A percentile compares a stretch with the other conserved stretches of the same genome.
phyloP scores from a whole-genome alignment of 1,140 invertebrate genomes.

The Drosophila pruinosa region DNA sequence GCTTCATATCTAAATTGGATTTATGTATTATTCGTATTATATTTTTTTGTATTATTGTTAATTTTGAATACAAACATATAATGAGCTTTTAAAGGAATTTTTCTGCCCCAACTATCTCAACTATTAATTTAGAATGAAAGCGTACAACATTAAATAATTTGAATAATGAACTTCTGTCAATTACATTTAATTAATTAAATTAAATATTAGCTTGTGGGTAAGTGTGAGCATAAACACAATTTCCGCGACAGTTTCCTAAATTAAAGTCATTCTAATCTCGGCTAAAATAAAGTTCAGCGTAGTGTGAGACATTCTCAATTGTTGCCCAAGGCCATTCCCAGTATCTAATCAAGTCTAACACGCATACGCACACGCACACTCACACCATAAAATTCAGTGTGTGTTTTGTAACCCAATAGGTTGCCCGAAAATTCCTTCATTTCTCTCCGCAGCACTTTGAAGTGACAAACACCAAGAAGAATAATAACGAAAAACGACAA shows the following conservation, averaged over 20 bases:
- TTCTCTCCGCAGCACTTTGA: constrained; percentile 57
- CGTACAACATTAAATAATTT: too few species aligned
- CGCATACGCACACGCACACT: not conserved
- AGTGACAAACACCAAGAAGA: constrained; percentile 51
- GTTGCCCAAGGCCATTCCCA: constrained; percentile 9
- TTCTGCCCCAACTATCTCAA: too few species aligned
- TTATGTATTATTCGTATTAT: too few species aligned
- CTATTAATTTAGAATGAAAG: too few species aligned
- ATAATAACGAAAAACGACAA: constrained; percentile 18
- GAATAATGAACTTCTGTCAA: too few species aligned
- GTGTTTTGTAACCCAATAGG: constrained; percentile 48
- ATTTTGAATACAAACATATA: too few species aligned
- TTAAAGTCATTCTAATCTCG: not conserved
- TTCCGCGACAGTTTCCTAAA: not conserved
- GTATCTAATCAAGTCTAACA: constrained; percentile 29
- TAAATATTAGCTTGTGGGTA: not conserved
- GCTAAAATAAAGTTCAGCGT: not conserved
- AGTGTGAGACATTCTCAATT: not conserved
- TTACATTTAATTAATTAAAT: too few species aligned
- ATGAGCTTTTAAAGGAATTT: too few species aligned
- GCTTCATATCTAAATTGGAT: too few species aligned
- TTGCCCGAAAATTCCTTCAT: constrained; percentile 38
- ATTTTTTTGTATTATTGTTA: too few species aligned
- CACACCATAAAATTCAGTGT: constrained; percentile 5
- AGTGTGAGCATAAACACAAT: not conserved